phyloP scores from a whole-genome alignment of 2,888 invertebrate species.

The Horisme vitalbata region DNA sequence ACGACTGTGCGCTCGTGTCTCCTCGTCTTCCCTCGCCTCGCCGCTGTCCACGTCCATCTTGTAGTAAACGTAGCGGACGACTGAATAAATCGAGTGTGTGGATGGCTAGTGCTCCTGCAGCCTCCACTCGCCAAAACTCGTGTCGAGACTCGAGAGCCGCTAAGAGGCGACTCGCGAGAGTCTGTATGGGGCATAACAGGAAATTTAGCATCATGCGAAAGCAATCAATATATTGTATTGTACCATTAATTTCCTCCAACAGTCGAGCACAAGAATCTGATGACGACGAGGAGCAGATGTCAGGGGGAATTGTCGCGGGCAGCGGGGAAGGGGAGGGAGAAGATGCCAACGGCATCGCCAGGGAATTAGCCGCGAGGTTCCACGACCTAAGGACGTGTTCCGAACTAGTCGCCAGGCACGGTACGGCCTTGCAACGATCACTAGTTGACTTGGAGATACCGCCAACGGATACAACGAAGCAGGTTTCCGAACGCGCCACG shows the following conservation, averaged over 20 bases:
- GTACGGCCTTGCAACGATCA: slow-evolving; percentile 91
- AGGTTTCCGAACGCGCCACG: slow-evolving; percentile 95
- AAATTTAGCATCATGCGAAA: too few relatives aligned
- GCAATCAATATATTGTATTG: too few relatives aligned
- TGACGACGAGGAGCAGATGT: slow-evolving; percentile 87
- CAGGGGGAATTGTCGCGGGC: slow-evolving; percentile 69
- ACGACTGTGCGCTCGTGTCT: too few relatives aligned
- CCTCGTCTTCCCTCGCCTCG: too few relatives aligned
- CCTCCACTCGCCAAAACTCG: too few relatives aligned
- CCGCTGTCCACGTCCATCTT: too few relatives aligned
- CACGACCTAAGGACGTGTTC: slow-evolving; percentile 96
- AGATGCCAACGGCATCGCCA: slow-evolving; percentile 84
- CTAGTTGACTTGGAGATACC: slow-evolving; percentile 90
- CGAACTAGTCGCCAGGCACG: slow-evolving; percentile 95
- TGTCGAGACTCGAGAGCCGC: too few relatives aligned
- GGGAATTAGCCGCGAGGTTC: slow-evolving; percentile 88
- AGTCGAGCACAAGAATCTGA: slow-evolving; percentile 88
- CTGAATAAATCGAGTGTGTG: too few relatives aligned
- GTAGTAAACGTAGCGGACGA: too few relatives aligned
- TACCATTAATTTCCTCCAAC: slow-evolving; percentile 12
- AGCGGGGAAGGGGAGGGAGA: slow-evolving; percentile 82
- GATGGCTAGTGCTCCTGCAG: too few relatives aligned
- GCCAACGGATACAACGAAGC: slow-evolving; percentile 90
- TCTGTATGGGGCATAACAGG: too few relatives aligned
- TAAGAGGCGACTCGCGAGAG: too few relatives aligned